These are phyloP conservation scores for Addax nasomaculatus DNA, from an alignment of 2,113 vertebrate species.

Conservation along the genomic window DNA sequence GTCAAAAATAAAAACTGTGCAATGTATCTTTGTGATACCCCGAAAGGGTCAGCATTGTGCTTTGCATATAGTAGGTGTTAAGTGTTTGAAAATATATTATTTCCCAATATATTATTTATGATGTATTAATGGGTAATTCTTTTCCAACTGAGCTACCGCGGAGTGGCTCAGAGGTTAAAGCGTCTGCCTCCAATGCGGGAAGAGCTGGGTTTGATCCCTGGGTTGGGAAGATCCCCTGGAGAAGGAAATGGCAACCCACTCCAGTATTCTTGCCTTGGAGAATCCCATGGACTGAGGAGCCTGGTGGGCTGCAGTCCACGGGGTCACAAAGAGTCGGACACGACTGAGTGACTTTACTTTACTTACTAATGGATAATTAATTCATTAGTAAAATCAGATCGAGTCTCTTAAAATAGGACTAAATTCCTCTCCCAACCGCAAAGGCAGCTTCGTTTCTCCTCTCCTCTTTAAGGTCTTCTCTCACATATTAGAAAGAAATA, in stretches of 20 bases:
- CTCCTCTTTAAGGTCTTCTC: not conserved
- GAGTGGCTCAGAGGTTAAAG: too few relatives aligned
- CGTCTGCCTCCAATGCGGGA: too few relatives aligned
- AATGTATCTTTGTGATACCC: not conserved
- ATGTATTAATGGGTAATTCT: not conserved
- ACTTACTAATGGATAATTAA: not conserved
- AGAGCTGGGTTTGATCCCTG: too few relatives aligned
- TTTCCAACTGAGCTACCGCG: too few relatives aligned
- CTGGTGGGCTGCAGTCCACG: too few relatives aligned
- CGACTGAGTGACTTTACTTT: too few relatives aligned
- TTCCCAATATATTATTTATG: not conserved
- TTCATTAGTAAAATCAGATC: not conserved
- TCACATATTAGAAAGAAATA: not conserved
- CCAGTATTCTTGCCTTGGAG: too few relatives aligned
- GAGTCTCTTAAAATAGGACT: not conserved
- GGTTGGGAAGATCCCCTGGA: too few relatives aligned
- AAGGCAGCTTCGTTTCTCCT: not conserved
- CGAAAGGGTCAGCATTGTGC: not conserved
- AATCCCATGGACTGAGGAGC: too few relatives aligned
- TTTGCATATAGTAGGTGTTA: not conserved
- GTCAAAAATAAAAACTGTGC: not conserved
- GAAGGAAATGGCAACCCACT: too few relatives aligned
- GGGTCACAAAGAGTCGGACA: too few relatives aligned
- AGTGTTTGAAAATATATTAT: not conserved
- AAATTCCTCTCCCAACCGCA: not conserved